A percentile compares a stretch with the other conserved stretches of the same genome.
These are phyloP conservation scores for Perognathus longimembris DNA, from an alignment of 2,113 vertebrate genomes.

Conservation along the genomic window DNA sequence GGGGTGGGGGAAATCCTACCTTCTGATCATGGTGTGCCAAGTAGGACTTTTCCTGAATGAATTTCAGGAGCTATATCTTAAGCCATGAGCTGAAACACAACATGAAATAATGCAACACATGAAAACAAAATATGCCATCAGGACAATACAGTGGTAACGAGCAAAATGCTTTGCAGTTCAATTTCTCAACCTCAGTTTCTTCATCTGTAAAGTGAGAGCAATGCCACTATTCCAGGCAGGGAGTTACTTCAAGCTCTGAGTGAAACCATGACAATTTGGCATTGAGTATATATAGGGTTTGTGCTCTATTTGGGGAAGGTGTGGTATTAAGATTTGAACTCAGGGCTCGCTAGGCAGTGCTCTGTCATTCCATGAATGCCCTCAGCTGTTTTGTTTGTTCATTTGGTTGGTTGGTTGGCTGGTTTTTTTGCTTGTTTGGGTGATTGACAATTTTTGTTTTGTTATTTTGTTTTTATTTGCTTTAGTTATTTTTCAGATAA, in stretches of 20 bases:
- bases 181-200: conserved; percentile 13
- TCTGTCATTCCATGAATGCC: too few species aligned
- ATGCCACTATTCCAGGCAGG: not conserved
- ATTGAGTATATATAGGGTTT: not conserved
- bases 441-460: too few species aligned
- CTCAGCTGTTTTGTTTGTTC: too few species aligned
- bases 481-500: too few species aligned
- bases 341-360: too few species aligned
- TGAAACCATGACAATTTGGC: not conserved
- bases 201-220: conserved; percentile 13
- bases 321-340: too few species aligned
- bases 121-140: conserved; percentile 25
- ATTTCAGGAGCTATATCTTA: conserved; percentile 30
- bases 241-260: not conserved
- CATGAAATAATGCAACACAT: conserved; percentile 2
- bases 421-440: too few species aligned
- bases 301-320: too few species aligned
- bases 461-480: too few species aligned
- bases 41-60: conserved; percentile 3
- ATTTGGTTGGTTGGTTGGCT: too few species aligned
- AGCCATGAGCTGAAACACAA: conserved; percentile 15
- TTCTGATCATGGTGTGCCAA: not conserved
- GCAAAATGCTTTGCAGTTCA: conserved; percentile 5
- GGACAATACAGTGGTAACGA: not conserved
- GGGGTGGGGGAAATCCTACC: not conserved